Evolutionary conservation across 1,140 invertebrate genomes (phyloP), one percentile per base, ranked within the genome.

Genomic region (Hydropsyche tenuis): DNA sequence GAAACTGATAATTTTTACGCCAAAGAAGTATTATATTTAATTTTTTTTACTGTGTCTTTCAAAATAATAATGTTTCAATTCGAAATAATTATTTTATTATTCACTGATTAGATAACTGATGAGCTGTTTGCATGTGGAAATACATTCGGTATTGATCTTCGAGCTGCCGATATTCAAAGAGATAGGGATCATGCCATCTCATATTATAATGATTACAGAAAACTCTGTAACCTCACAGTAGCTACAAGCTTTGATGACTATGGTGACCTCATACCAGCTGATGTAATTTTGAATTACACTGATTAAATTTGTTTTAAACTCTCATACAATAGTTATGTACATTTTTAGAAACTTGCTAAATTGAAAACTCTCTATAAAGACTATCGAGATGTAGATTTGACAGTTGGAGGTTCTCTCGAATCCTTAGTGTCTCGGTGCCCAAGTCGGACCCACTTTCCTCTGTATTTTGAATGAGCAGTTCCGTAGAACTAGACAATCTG

Each of bases 401-500:
- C 91, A 78, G 85, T 93, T 42, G 93, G 91, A 14, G 91, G 91
- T 23, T 85, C 93, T 73, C 83, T 89, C 2, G 94, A 95, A 81
- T 81, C 80, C 14, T 83, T 87, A 37, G 80, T 87, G n/a, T 1
- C 83, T 87, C 0, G 90, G 88, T 6, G 88, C 88, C 2, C 79
- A 93, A 53, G 82, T 94, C 5, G 93, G 93, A 0, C 90, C 90
- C 9, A 94, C 92, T 0, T 93, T 95, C 80, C 86, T 87, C 7
- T 94, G 93, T 78, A 90, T 96, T 23, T 87, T 96, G 30, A 88
- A 86, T 0, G 89, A 90, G 69, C 93, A 95, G 80, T 91, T 95
- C 77, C 82, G 85, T 0, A 82, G 88, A 70, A 83, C 90, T 53
- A 89, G 90, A 76, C 86, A 86, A 46, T 90, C 89, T 1, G 92